Evolutionary conservation across 2,797 vertebrate genomes (phyloP), one percentile per base, ranked within the genome.

Genomic region (Sebastes minor): DNA sequence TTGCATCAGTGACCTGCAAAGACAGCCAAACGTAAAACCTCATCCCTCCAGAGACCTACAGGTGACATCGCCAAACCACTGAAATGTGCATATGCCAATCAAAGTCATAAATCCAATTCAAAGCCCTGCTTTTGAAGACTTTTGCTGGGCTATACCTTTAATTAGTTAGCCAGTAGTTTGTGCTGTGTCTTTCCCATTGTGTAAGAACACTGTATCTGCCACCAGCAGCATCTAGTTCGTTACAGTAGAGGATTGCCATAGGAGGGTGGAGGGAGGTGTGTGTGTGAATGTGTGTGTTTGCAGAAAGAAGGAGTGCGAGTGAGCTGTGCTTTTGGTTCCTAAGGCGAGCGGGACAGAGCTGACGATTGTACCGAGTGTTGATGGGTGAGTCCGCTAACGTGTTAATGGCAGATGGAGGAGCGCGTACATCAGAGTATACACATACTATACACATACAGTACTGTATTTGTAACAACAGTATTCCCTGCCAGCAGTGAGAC

Each of bases 401-500:
- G 75, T 76, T 49, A 62, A 78, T 59, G 78, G 67, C 12, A 18
- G 74, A 79, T 76, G 81, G 78, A 84, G 74, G 68, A 78, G 81
- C 10, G 12, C 8, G 25, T 59, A 81, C 59, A 72, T 87, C 72
- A 61, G 69, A 75, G 66, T 76, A 78, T 76, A 85, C 76, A 78
- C 82, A 80, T 71, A 82, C 78, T 66, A 69, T 65, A 82, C 81
- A 88, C 77, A 73, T 76, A 86, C 60, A 87, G 69, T 80, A 87
- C 64, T 82, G 65, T 82, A 74, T 80, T 74, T 66, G 65, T 85
- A 80, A 91, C 81, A 88, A 89, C 84, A 76, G 81, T 83, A 78
- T 90, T 91, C 87, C 92, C 89, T 95, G 93, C 89, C 92, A 93
- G 91, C 85, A 89, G 87, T 89, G 89, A 92, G 92, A 91, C 85